Evolutionary conservation across 2,888 invertebrate genomes (phyloP), one percentile per base, ranked within the genome.

Genomic region (Tanytarsus gracilentus): DNA sequence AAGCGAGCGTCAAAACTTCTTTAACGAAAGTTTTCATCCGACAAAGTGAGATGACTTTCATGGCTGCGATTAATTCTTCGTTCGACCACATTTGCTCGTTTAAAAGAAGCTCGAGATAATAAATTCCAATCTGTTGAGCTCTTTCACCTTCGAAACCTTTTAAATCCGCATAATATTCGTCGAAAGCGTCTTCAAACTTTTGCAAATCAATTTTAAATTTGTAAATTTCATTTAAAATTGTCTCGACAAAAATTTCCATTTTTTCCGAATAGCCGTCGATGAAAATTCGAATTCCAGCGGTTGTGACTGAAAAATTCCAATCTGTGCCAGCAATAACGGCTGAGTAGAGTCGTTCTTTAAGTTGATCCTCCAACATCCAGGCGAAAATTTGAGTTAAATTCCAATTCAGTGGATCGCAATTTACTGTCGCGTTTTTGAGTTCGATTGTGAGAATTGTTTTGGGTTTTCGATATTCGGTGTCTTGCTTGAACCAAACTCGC

Each of bases 301-400:
- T 86, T 51, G 84, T 86, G 68, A 82, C 85, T 30, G 75, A 77
- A 56, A 93, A 71, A 67, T 78, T 80, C 81, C 86, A 93, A 62
- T 81, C 76, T 4, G 94, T 77, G 1, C 92, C 92, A 40, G 93
- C 91, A 64, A 94, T 76, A 67, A 88, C 86, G 0, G 94, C 93
- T n/a, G 85, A 83, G 73, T 95, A 95, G 2, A 86, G 82, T 71
- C 88, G 89, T 74, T 94, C 93, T 68, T 86, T 91, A 23, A 95
- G 73, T 1, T 83, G 77, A 73, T 95, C 95, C 52, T 85, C 78
- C 63, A 93, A 81, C 61, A 89, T 71, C 65, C 83, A 76, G 11
- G 85, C 84, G 76, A 88, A 86, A 76, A 94, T 79, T 52, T 84
- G 80, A 0, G 85, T 83, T 70, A 91, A 76, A 72, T 85, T 88